Evolutionary conservation across 2,888 invertebrate genomes (phyloP), one percentile per base, ranked within the genome.

Genomic region (Anthoptus insignis): DNA sequence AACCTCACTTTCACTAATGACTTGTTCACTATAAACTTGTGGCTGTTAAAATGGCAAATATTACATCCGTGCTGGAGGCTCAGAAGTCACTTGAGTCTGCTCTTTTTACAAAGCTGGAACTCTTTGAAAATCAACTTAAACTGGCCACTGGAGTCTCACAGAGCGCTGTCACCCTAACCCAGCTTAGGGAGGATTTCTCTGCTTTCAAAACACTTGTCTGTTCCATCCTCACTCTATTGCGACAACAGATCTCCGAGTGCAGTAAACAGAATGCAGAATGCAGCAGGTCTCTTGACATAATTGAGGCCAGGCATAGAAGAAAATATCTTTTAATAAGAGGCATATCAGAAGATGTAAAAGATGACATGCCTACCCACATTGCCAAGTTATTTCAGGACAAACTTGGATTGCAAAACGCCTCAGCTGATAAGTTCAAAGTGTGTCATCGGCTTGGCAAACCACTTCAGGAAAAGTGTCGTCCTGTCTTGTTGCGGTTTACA

Each of bases 391-490:
- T 37, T 37, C 13, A 37, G 14, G 37, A 37, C n/a, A 37, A 37
- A 37, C 37, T 37, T 37, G 37, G 37, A 3, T 2, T 37, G n/a
- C n/a, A 37, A n/a, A 6, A 37, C 3, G 37, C 37, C 3, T n/a
- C 37, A 6, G 2, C 37, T 37, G 37, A 37, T 1, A 37, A 37
- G n/a, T n/a, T 37, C n/a, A 37, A 6, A 14, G 37, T 19, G 2
- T 56, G 56, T 42, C 56, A 56, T 13, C 54, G 54, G 2, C 54
- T 54, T 22, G 54, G 54, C 1, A 6, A 0, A 6, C 19, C 14
- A 21, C 3, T 6, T 9, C 39, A 56, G 2, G 54, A 39, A 7
- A 56, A 24, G 11, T 24, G 21, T 8, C 54, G 54, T 39, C 54
- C 54, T 1, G 39, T 56, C 0, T n/a, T 56, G 0, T 9, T 56